Evolutionary conservation across 2,888 invertebrate species (phyloP).

Genomic region (Magallana nippona): DNA sequence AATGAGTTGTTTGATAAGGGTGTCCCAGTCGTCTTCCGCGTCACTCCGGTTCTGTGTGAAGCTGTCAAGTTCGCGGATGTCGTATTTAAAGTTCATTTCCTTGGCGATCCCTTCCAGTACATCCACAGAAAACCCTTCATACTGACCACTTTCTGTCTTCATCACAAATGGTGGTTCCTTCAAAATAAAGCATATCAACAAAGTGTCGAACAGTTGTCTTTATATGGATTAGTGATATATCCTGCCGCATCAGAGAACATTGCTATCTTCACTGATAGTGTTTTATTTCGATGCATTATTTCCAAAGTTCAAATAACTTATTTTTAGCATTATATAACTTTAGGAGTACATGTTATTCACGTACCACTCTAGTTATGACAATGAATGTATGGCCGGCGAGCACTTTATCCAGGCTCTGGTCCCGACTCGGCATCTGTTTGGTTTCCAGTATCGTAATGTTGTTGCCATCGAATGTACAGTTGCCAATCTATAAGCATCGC

Average conservation of each 20-base stretch:
- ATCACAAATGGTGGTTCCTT: constrained; percentile 68
- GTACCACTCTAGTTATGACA: constrained; percentile 61
- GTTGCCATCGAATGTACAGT: constrained; percentile 40
- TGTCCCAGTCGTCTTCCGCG: constrained; percentile 59
- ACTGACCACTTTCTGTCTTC: constrained; percentile 52
- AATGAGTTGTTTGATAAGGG: constrained; percentile 66
- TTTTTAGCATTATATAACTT: too few species aligned
- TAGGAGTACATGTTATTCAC: background rate
- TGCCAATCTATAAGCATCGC: constrained; percentile 41
- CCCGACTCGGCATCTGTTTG: background rate
- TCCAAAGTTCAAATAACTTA: constrained; percentile 1
- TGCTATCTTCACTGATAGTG: too few species aligned
- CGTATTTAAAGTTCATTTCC: constrained; percentile 62
- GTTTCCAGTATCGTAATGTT: constrained; percentile 17
- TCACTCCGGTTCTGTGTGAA: constrained; percentile 45
- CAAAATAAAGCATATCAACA: background rate
- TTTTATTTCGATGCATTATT: too few species aligned
- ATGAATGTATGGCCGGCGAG: constrained; percentile 56
- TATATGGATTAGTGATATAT: constrained; percentile 42
- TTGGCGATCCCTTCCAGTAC: constrained; percentile 61
- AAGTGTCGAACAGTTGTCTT: too few species aligned
- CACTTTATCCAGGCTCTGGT: constrained; percentile 43
- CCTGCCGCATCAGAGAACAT: constrained; percentile 49
- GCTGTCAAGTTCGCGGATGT: constrained; percentile 59
- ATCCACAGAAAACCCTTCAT: constrained; percentile 71